These are phyloP conservation scores for Magallana gigas DNA, from an alignment of 1,140 invertebrate species.

Conservation along the genomic window DNA sequence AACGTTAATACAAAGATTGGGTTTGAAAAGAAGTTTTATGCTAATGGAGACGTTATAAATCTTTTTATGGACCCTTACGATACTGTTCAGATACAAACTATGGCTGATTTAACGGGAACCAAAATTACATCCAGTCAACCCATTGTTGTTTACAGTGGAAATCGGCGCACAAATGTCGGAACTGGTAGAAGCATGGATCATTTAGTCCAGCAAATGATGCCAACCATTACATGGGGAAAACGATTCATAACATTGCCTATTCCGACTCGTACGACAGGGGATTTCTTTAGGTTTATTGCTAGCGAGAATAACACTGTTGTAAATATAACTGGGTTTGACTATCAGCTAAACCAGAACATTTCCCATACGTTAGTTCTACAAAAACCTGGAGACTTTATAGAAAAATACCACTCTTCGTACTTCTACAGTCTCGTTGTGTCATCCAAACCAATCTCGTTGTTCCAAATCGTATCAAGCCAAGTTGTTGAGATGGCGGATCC, in stretches of 20 bases:
- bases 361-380: background rate
- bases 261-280: constrained; percentile 59
- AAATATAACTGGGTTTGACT: constrained; percentile 25
- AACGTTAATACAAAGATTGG: constrained; percentile 28
- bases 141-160: constrained; percentile 65
- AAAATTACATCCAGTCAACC: constrained; percentile 59
- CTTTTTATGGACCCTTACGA: constrained; percentile 57
- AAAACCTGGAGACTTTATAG: constrained; percentile 41
- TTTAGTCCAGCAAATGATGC: constrained; percentile 69
- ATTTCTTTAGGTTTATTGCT: constrained; percentile 64
- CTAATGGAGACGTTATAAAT: constrained; percentile 50
- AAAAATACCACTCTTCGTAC: constrained; percentile 29
- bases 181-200: constrained; percentile 59
- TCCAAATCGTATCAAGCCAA: constrained; percentile 46
- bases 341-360: background rate
- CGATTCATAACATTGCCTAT: constrained; percentile 63
- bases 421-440: constrained; percentile 25
- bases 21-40: constrained; percentile 56
- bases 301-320: constrained; percentile 55
- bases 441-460: constrained; percentile 29
- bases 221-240: constrained; percentile 67
- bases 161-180: constrained; percentile 56
- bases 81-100: constrained; percentile 58
- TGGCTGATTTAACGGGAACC: constrained; percentile 66
- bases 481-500: constrained; percentile 51